Evolutionary conservation across 1,140 invertebrate genomes (phyloP).

Genomic region (Rhopalosiphum maidis): DNA sequence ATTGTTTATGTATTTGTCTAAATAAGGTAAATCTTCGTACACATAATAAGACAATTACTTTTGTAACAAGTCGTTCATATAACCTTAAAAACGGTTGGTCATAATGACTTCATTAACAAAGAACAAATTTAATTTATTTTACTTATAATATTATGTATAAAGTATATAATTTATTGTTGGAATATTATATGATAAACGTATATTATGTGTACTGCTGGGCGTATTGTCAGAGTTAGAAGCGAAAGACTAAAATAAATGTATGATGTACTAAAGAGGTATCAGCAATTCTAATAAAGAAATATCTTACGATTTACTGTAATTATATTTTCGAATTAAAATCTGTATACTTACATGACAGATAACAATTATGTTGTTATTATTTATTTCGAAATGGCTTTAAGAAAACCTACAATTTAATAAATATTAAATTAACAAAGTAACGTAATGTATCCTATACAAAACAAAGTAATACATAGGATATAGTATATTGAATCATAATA

Average conservation of each 20-base stretch:
- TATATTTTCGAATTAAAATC: not conserved
- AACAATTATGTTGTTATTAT: not conserved
- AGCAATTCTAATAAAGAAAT: not conserved
- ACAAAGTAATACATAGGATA: not conserved
- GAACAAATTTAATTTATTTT: slow-evolving; percentile 1
- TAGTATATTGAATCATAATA: not conserved
- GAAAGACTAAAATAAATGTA: not conserved
- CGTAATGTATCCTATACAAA: too few species aligned
- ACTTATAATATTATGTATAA: not conserved
- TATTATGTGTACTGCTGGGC: not conserved
- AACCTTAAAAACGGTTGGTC: not conserved
- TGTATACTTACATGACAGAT: not conserved
- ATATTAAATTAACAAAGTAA: not conserved
- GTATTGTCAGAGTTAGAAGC: not conserved
- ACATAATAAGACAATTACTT: not conserved
- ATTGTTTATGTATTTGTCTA: not conserved
- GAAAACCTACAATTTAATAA: not conserved
- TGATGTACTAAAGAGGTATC: not conserved
- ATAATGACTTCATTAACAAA: not conserved
- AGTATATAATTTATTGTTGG: not conserved
- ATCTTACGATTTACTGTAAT: not conserved
- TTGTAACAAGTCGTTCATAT: not conserved
- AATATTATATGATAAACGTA: not conserved
- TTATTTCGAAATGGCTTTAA: not conserved
- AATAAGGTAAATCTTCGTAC: not conserved